Conservation (phyloP, 2,888 invertebrate genomes). For the Eristalis pertinax region DNA sequence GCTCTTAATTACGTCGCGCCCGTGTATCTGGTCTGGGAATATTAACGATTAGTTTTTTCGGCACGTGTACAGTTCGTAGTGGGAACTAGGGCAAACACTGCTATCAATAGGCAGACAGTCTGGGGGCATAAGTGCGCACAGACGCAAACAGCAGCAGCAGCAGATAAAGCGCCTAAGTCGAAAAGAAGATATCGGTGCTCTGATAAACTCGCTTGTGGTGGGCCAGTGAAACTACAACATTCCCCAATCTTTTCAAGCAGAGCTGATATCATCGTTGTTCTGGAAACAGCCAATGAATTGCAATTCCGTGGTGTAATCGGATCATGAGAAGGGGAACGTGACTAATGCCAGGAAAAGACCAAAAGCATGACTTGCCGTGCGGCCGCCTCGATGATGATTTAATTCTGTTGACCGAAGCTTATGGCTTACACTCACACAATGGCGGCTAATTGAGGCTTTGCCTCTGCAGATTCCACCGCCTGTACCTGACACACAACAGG, state of each 20-base stretch:
- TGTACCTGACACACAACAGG: background rate
- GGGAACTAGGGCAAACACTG: background rate
- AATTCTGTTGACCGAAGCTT: background rate
- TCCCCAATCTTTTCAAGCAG: background rate
- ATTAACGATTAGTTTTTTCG: slow-evolving; percentile 50
- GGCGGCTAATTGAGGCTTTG: background rate
- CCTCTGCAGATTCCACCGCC: background rate
- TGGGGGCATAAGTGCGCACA: background rate
- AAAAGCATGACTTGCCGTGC: background rate
- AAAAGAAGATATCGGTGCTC: background rate
- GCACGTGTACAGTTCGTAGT: slow-evolving; percentile 27
- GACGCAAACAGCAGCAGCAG: too few relatives aligned
- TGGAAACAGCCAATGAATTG: background rate
- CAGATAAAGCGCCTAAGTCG: too few relatives aligned
- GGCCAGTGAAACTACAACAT: background rate
- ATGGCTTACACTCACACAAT: background rate
- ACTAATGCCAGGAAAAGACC: background rate
- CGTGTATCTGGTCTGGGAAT: slow-evolving; percentile 43
- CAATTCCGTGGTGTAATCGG: background rate
- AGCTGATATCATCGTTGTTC: background rate
- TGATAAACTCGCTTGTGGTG: background rate
- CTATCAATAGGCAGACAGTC: background rate
- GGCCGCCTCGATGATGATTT: too few relatives aligned
- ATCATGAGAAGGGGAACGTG: background rate
- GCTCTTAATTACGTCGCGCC: slow-evolving; percentile 47